Evolutionary conservation across 2,888 invertebrate species (phyloP).

Genomic region (Agriopis marginaria): DNA sequence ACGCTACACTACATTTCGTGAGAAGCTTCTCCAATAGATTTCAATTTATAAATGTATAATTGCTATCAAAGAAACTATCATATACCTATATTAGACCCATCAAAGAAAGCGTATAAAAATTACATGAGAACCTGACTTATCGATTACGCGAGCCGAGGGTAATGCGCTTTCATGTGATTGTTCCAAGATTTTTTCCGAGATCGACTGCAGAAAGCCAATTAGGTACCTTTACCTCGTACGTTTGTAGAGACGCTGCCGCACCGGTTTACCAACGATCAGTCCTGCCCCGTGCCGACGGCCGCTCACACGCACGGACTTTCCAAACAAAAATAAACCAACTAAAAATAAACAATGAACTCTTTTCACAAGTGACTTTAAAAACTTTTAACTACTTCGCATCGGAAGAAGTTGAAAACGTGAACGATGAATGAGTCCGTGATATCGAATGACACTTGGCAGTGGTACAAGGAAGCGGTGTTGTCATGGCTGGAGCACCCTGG

Average conservation of each 20-base stretch:
- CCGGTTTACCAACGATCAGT: conserved; percentile 59
- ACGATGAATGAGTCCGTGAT: conserved; percentile 69
- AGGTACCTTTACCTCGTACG: conserved; percentile 37
- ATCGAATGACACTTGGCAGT: conserved; percentile 73
- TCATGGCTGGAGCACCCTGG: conserved; percentile 87
- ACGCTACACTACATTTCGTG: too few relatives aligned
- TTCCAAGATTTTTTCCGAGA: conserved; percentile 62
- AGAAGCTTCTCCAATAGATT: conserved; percentile 3
- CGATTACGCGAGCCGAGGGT: conserved; percentile 30
- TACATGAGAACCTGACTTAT: conserved; percentile 45
- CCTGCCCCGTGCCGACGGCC: conserved; percentile 39
- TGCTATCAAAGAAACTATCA: too few relatives aligned
- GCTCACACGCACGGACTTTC: conserved; percentile 47
- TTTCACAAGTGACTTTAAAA: conserved; percentile 29
- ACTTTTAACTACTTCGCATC: conserved; percentile 52
- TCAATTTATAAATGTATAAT: neutral
- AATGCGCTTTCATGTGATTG: conserved; percentile 66
- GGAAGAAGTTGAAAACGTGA: conserved; percentile 55
- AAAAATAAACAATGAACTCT: conserved; percentile 47
- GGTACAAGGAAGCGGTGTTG: conserved; percentile 75
- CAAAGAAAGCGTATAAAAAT: conserved; percentile 33
- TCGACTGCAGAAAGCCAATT: conserved; percentile 70
- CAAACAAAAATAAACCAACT: conserved; percentile 39
- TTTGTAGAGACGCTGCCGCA: conserved; percentile 50
- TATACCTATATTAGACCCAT: neutral